phyloP scores from a whole-genome alignment of 2,888 invertebrate species.

The Schizaphis graminum region DNA sequence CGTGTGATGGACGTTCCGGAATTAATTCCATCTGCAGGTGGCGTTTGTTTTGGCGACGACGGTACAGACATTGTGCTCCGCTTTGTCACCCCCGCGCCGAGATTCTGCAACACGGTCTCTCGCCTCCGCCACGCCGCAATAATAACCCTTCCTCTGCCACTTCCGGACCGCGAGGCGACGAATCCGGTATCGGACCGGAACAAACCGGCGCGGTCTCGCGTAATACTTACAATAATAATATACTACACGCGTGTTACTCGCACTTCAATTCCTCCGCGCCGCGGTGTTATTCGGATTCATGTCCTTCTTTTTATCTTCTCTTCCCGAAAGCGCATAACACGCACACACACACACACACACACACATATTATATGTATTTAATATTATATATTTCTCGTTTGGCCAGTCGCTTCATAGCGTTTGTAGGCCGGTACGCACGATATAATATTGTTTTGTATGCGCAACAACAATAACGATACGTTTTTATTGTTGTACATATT shows the following conservation, averaged over 20 bases:
- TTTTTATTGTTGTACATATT: neutral
- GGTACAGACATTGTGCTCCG: neutral
- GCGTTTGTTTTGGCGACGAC: conserved; percentile 1
- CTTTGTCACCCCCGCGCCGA: neutral
- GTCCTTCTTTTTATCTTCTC: too few relatives aligned
- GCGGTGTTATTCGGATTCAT: neutral
- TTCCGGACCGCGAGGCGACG: conserved; percentile 1
- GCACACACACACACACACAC: too few relatives aligned
- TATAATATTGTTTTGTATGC: neutral
- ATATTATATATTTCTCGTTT: neutral
- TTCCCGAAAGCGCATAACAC: too few relatives aligned
- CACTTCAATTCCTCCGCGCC: neutral
- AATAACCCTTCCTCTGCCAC: conserved; percentile 2
- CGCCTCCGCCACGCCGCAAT: neutral
- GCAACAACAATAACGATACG: neutral
- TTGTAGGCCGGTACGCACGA: neutral
- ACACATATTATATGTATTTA: too few relatives aligned
- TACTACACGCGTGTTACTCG: neutral
- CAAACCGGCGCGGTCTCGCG: neutral
- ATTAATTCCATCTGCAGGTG: conserved; percentile 50
- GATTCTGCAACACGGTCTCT: neutral
- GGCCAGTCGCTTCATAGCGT: neutral
- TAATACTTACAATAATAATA: neutral
- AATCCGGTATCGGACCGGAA: conserved; percentile 62
- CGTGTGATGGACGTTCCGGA: neutral